Evolutionary conservation across 2,113 vertebrate genomes (phyloP), one percentile per base, ranked within the genome.

Genomic region (Gallinago jamesoni): DNA sequence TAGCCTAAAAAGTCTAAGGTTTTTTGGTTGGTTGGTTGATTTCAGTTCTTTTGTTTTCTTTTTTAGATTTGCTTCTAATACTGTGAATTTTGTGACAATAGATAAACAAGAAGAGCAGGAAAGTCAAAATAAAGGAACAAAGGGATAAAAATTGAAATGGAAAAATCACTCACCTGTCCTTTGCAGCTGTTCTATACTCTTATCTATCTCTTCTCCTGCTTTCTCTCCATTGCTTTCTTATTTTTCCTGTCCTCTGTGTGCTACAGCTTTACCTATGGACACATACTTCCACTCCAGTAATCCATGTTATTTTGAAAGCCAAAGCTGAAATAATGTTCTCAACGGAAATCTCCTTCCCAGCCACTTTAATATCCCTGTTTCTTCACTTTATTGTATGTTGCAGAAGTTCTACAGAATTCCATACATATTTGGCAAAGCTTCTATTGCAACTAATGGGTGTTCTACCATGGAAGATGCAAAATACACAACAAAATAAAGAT

Each of bases 161-260:
- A 92, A 94, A 86, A 90, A 50, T 82, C 87, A 95, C 88, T 96
- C 83, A 94, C 93, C 93, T 93, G 92, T 85, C 47, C 68, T 96
- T 75, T 59, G 73, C 79, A 86, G 79, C 90, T 78, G 72, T 86
- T 63, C 59, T 3, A 93, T 21, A 82, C 48, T 85, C 43, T 85
- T 73, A 95, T 84, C 88, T 88, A 92, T 74, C 85, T 94, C 89
- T 90, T 96, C 93, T 94, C 83, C 75, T 89, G 87, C 50, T 79
- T 94, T 90, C 24, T 87, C 57, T 87, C 66, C 17, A 7, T 28
- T 82, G 74, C 48, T 68, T 33, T 75, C 79, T 93, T 69, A 90
- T 57, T 93, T 86, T 93, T 87, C 56, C 79, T 91, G 85, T 93
- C 33, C 52, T 90, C 52, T 92, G 76, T 0, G 0, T 39, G 69